These are phyloP conservation scores for Bombus sylvicola DNA, from an alignment of 1,140 invertebrate genomes.

Conservation along the genomic window DNA sequence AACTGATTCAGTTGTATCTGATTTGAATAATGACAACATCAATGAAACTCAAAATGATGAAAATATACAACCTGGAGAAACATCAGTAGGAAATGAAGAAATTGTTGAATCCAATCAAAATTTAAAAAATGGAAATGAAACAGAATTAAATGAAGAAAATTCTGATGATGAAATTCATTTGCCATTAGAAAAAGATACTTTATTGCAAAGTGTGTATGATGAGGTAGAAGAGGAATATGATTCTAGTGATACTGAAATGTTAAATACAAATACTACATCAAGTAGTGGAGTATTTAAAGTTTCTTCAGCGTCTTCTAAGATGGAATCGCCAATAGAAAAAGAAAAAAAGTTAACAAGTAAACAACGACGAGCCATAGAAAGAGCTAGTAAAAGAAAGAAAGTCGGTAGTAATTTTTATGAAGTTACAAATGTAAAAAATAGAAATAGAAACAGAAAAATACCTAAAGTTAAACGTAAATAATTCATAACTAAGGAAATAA, in stretches of 20 bases:
- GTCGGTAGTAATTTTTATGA: constrained; percentile 97
- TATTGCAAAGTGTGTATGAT: constrained; percentile 78
- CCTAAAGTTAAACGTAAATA: constrained; percentile 72
- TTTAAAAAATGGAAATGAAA: constrained; percentile 63
- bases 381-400: constrained; percentile 91
- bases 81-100: constrained; percentile 51
- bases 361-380: constrained; percentile 89
- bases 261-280: constrained; percentile 78
- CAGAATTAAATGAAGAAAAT: constrained; percentile 47
- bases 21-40: neutral
- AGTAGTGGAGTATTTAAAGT: constrained; percentile 86
- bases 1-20: neutral
- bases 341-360: constrained; percentile 88
- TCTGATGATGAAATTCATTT: constrained; percentile 65
- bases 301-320: constrained; percentile 74
- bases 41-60: constrained; percentile 46
- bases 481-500: neutral
- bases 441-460: constrained; percentile 86
- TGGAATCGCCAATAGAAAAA: constrained; percentile 72
- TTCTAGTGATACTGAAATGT: constrained; percentile 80
- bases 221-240: constrained; percentile 74
- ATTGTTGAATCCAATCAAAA: constrained; percentile 40
- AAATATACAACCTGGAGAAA: neutral
- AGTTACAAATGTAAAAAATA: constrained; percentile 96
- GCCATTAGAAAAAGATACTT: constrained; percentile 72